Evolutionary conservation across 1,140 invertebrate species (phyloP).

Genomic region (Cydia pomonella): DNA sequence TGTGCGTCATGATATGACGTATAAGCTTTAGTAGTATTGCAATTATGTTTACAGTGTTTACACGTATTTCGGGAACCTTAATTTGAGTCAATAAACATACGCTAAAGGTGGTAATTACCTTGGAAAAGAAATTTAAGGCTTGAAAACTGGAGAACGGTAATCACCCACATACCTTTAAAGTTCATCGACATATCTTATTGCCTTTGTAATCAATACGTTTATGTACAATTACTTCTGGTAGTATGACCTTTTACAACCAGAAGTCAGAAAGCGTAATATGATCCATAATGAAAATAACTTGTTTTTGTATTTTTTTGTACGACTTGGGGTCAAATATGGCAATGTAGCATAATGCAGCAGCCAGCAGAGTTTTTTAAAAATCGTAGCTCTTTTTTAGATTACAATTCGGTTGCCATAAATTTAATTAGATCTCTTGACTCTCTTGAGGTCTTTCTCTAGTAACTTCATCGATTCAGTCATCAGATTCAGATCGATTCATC

Average conservation of each 20-base stretch:
- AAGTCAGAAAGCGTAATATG: neutral
- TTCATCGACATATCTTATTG: slow-evolving; percentile 6
- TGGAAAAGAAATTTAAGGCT: neutral
- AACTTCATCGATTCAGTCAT: too few species aligned
- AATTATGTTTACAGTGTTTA: neutral
- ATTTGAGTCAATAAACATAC: neutral
- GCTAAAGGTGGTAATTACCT: neutral
- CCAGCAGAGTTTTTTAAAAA: too few species aligned
- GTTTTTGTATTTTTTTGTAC: neutral
- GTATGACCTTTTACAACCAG: slow-evolving; percentile 1
- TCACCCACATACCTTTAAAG: neutral
- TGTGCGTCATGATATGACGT: neutral
- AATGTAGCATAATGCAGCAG: too few species aligned
- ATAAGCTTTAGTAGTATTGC: neutral
- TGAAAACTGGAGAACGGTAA: neutral
- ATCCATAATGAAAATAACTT: neutral
- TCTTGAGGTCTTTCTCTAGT: too few species aligned
- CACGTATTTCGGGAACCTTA: neutral
- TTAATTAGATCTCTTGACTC: too few species aligned
- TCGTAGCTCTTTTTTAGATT: too few species aligned
- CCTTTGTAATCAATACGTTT: neutral
- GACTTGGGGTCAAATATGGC: neutral
- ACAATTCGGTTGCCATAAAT: too few species aligned
- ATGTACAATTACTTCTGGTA: slow-evolving; percentile 6
- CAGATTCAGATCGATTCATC: too few species aligned